These are phyloP conservation scores for Hipparchia semele DNA, from an alignment of 2,888 invertebrate genomes.

Conservation along the genomic window DNA sequence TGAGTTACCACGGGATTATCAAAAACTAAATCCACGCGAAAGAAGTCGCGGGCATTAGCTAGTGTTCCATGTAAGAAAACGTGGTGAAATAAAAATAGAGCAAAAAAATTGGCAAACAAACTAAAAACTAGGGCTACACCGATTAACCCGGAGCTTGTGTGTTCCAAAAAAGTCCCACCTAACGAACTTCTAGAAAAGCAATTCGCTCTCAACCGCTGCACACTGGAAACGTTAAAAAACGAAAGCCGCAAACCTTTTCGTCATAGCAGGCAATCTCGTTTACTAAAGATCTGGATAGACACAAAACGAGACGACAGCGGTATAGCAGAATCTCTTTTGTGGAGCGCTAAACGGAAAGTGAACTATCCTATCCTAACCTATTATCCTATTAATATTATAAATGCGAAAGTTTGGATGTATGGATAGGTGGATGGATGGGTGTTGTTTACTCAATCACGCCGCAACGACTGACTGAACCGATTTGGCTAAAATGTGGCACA, in stretches of 20 bases:
- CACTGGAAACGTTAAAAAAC: conserved; percentile 40
- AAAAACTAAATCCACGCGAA: too few relatives aligned
- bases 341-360: too few relatives aligned
- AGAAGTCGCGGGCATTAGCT: too few relatives aligned
- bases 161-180: conserved; percentile 8
- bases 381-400: too few relatives aligned
- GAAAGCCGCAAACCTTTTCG: conserved; percentile 45
- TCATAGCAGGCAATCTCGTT: conserved; percentile 49
- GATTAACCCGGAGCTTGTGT: conserved; percentile 3
- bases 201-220: conserved; percentile 33
- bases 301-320: neutral
- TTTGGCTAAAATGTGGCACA: too few relatives aligned
- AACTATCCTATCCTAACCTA: too few relatives aligned
- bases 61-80: neutral
- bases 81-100: neutral
- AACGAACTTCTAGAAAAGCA: conserved; percentile 32
- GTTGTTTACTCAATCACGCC: too few relatives aligned
- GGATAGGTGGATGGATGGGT: too few relatives aligned
- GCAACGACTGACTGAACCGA: too few relatives aligned
- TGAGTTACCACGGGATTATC: too few relatives aligned
- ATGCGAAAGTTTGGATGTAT: too few relatives aligned
- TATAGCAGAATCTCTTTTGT: neutral
- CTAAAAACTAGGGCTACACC: conserved; percentile 1
- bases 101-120: neutral
- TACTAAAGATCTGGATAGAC: conserved; percentile 26